A percentile compares a stretch with the other conserved stretches of the same genome.
These are phyloP conservation scores for Aphelinus certus DNA, from an alignment of 1,140 invertebrate species.

Conservation along the genomic window DNA sequence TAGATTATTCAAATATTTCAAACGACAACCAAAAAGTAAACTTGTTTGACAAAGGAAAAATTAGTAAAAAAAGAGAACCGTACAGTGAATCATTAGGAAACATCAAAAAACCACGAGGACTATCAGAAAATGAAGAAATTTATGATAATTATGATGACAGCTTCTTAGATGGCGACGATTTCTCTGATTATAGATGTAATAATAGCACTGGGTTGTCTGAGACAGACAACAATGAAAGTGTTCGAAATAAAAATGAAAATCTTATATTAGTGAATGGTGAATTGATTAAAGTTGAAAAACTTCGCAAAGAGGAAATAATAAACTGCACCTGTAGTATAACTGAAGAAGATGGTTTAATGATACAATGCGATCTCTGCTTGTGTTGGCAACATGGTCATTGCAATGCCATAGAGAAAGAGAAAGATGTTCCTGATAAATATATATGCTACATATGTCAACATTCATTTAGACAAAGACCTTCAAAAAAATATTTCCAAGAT, in stretches of 20 bases:
- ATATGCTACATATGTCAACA: constrained; percentile 87
- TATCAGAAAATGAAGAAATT: constrained; percentile 20
- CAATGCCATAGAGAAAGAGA: constrained; percentile 82
- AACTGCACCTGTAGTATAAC: constrained; percentile 84
- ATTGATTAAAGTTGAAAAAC: constrained; percentile 61
- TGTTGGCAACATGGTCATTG: constrained; percentile 95
- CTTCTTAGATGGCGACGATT: constrained; percentile 20
- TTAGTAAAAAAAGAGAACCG: constrained; percentile 6
- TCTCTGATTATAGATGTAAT: constrained; percentile 19
- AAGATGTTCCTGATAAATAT: constrained; percentile 89
- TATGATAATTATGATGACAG: constrained; percentile 28
- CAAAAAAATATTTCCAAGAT: constrained; percentile 81
- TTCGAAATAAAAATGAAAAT: constrained; percentile 56
- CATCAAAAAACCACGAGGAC: constrained; percentile 19
- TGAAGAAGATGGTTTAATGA: constrained; percentile 94
- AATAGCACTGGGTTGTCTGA: constrained; percentile 8
- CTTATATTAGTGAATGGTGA: constrained; percentile 62
- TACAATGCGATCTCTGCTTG: constrained; percentile 92
- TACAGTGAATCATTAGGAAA: not conserved
- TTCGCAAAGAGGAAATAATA: constrained; percentile 78
- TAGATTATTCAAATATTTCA: not conserved
- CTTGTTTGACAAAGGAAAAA: constrained; percentile 4
- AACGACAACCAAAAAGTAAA: not conserved
- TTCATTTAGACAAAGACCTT: constrained; percentile 76
- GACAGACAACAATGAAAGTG: constrained; percentile 8